phyloP scores from a whole-genome alignment of 2,888 invertebrate species.

The Dichetophora obliterata region DNA sequence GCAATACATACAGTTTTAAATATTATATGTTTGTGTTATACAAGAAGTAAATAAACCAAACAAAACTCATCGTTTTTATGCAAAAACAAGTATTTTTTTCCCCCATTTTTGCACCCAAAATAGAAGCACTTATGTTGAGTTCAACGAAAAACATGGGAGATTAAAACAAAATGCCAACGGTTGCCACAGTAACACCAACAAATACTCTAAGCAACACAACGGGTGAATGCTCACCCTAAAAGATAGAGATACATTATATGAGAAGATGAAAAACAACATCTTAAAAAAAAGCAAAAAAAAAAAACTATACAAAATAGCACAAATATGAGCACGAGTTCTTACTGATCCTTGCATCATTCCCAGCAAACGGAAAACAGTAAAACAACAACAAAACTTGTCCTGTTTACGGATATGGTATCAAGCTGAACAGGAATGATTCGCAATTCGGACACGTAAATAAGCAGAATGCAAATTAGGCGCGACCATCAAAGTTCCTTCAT shows the following conservation, averaged over 20 bases:
- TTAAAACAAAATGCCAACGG: conserved; percentile 25
- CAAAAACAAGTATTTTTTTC: not conserved
- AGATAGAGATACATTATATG: not conserved
- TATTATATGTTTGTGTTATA: not conserved
- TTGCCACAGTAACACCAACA: not conserved
- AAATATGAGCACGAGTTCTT: not conserved
- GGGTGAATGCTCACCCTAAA: conserved; percentile 32
- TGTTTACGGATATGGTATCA: conserved; percentile 51
- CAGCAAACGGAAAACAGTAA: not conserved
- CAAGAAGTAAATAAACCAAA: not conserved
- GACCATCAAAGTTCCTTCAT: conserved; percentile 43
- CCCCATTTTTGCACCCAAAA: not conserved
- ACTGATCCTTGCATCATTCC: conserved; percentile 1
- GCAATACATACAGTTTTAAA: no score
- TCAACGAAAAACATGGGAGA: conserved; percentile 36
- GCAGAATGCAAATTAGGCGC: conserved; percentile 53
- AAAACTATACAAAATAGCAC: not conserved
- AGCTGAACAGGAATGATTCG: conserved; percentile 36
- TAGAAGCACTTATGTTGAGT: not conserved
- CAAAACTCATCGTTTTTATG: not conserved
- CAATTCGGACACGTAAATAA: conserved; percentile 54
- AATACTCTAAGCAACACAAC: conserved; percentile 10
- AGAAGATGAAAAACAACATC: conserved; percentile 3
- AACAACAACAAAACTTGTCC: conserved; percentile 45
- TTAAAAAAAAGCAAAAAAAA: not conserved